Conservation (phyloP, 2,888 invertebrate species). For the Trichopoda pennipes region DNA sequence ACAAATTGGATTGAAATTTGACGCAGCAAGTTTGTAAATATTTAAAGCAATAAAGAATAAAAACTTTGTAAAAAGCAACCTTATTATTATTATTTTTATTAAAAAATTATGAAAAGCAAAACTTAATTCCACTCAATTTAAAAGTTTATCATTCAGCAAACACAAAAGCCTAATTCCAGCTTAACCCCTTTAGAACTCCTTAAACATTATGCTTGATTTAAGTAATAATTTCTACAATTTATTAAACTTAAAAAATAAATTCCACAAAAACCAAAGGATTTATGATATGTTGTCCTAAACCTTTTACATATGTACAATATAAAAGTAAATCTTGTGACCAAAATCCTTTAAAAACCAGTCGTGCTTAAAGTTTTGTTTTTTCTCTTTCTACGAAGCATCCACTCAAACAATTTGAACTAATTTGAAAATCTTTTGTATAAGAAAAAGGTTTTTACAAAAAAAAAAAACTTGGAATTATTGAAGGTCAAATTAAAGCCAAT, state of each 20-base stretch:
- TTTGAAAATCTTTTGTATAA: constrained; percentile 19
- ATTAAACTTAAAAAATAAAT: constrained; percentile 8
- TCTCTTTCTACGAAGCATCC: constrained; percentile 9
- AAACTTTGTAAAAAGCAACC: no score
- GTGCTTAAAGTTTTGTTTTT: constrained; percentile 48
- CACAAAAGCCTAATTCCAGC: background rate
- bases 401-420: constrained; percentile 22
- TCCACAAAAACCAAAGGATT: constrained; percentile 8
- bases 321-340: background rate
- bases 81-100: no score
- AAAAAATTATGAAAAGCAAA: no score
- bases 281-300: constrained; percentile 10
- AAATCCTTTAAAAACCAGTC: constrained; percentile 48
- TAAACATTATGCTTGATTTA: constrained; percentile 1
- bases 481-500: constrained; percentile 43
- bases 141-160: no score
- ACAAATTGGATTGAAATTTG: no score
- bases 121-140: no score
- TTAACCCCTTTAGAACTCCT: background rate
- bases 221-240: constrained; percentile 18
- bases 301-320: background rate
- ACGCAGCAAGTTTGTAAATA: no score
- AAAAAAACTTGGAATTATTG: constrained; percentile 14
- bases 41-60: no score
- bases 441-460: background rate